Evolutionary conservation across 2,113 vertebrate genomes (phyloP).

Genomic region (Typhlomys cinereus): DNA sequence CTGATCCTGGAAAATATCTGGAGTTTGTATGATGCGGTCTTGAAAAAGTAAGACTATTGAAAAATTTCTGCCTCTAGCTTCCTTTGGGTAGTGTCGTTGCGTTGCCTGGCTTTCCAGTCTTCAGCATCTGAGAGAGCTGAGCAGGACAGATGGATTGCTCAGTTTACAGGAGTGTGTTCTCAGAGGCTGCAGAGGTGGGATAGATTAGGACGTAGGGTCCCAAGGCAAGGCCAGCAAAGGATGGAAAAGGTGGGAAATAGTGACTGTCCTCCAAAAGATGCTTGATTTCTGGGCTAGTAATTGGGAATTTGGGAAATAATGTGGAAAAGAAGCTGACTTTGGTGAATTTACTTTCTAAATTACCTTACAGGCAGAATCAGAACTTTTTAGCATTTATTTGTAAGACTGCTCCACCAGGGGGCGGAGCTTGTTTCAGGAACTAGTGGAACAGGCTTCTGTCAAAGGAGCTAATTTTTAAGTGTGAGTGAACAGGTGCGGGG

Average conservation of each 20-base stretch:
- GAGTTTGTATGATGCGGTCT: constrained; percentile 97
- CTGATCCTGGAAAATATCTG: constrained; percentile 97
- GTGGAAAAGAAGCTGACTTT: neutral
- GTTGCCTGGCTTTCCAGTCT: neutral
- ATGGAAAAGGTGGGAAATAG: neutral
- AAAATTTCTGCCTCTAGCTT: neutral
- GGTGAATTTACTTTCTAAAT: neutral
- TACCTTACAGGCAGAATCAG: neutral
- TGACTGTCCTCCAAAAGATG: neutral
- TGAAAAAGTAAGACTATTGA: constrained; percentile 88
- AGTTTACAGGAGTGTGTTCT: neutral
- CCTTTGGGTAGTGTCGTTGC: neutral
- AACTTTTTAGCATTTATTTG: neutral
- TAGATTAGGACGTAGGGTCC: neutral
- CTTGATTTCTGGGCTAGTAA: neutral
- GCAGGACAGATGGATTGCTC: neutral
- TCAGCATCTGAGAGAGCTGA: neutral
- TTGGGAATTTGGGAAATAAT: neutral
- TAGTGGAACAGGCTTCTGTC: neutral
- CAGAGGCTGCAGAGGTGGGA: neutral
- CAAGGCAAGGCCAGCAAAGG: neutral
- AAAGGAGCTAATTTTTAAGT: neutral
- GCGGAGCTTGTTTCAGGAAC: neutral
- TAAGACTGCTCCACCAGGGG: neutral
- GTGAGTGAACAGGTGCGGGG: too few relatives aligned